A percentile compares a stretch with the other conserved stretches of the same genome.
These are phyloP conservation scores for Eupithecia subfuscata DNA, from an alignment of 2,888 invertebrate genomes.

Conservation along the genomic window DNA sequence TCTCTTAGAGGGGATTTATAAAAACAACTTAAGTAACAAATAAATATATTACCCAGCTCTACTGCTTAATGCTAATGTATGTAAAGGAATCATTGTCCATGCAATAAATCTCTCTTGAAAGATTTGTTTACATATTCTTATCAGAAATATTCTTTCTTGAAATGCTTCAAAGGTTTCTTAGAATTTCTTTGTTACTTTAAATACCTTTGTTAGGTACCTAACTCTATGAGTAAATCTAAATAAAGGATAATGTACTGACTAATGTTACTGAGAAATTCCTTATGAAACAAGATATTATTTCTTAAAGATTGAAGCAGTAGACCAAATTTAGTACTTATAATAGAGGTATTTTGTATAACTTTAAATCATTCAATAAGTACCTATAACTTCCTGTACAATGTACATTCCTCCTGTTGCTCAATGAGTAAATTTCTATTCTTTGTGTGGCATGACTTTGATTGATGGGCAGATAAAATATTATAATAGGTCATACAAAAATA, in stretches of 20 bases:
- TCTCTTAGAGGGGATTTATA: not conserved
- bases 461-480: not conserved
- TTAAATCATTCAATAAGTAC: not conserved
- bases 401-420: not conserved
- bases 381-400: not conserved
- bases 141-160: not conserved
- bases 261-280: not conserved
- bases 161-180: not conserved
- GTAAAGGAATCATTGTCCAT: not conserved
- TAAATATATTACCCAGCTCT: not conserved
- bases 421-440: not conserved
- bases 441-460: not conserved
- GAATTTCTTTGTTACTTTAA: not conserved
- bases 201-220: not conserved
- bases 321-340: not conserved
- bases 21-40: not conserved
- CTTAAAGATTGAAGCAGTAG: not conserved
- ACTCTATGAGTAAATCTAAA: not conserved
- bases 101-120: not conserved
- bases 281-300: not conserved
- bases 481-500: not conserved
- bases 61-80: not conserved
- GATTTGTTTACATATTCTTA: slow-evolving; percentile 9
- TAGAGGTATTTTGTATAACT: not conserved
- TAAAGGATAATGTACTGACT: not conserved